These are phyloP conservation scores for Bryconaethiops microstoma DNA, from an alignment of 2,797 vertebrate genomes.

Conservation along the genomic window DNA sequence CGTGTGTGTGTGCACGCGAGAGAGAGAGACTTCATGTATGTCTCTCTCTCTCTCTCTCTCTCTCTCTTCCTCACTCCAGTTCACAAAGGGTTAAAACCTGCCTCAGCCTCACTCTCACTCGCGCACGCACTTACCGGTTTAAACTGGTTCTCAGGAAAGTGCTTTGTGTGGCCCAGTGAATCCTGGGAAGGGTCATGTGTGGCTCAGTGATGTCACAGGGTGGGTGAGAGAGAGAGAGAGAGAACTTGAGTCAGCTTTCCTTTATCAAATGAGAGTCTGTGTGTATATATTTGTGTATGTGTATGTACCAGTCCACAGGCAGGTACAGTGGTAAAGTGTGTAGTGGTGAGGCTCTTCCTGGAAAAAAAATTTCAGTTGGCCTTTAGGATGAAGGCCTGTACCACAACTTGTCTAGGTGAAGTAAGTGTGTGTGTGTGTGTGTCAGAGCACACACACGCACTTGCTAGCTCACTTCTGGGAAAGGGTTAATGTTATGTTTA, in stretches of 20 bases:
- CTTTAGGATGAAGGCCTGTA: neutral
- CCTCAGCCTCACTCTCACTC: slow-evolving; percentile 75
- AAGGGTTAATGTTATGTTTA: slow-evolving; percentile 40
- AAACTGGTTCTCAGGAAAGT: slow-evolving; percentile 94
- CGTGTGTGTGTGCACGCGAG: slow-evolving; percentile 13
- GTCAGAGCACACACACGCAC: slow-evolving; percentile 60
- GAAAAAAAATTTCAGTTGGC: neutral
- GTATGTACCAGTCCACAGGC: slow-evolving; percentile 26
- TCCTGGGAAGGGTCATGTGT: slow-evolving; percentile 98
- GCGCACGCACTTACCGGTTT: slow-evolving; percentile 81
- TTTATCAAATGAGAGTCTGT: slow-evolving; percentile 62
- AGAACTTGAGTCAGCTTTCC: slow-evolving; percentile 81
- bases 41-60: slow-evolving; percentile 12
- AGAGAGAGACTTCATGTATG: neutral
- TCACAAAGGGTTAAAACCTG: slow-evolving; percentile 86
- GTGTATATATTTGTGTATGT: slow-evolving; percentile 46
- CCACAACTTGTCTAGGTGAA: slow-evolving; percentile 30
- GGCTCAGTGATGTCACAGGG: slow-evolving; percentile 90
- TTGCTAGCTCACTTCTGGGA: slow-evolving; percentile 9
- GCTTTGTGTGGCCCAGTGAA: slow-evolving; percentile 93
- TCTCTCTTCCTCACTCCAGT: slow-evolving; percentile 28
- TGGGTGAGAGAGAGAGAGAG: slow-evolving; percentile 41
- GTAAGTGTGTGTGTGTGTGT: slow-evolving; percentile 57
- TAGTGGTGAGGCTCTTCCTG: neutral
- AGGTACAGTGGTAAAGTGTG: neutral